A percentile compares a stretch with the other conserved stretches of the same genome.
phyloP scores from a whole-genome alignment of 2,888 invertebrate species.

The Leptinotarsa rubiginosa region DNA sequence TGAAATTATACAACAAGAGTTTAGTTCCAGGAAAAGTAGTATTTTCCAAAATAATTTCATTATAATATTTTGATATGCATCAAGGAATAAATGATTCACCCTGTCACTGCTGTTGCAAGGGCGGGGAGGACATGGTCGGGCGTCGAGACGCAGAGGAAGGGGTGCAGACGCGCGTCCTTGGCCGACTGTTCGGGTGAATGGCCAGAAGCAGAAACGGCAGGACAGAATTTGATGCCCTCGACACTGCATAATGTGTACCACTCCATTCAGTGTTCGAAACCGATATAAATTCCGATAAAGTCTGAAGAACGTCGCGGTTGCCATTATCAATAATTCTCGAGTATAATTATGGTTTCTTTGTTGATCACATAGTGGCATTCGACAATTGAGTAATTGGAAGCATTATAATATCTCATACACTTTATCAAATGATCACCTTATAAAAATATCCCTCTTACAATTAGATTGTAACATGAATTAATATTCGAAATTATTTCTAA shows the following conservation, averaged over 20 bases:
- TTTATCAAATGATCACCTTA: too few species aligned
- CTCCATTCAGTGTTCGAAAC: constrained; percentile 2
- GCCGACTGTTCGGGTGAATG: constrained; percentile 67
- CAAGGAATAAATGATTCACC: background rate
- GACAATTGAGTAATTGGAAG: too few species aligned
- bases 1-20: too few species aligned
- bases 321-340: background rate
- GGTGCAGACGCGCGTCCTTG: constrained; percentile 58
- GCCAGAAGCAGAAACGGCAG: constrained; percentile 51
- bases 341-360: background rate
- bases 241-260: background rate
- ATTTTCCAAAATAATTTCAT: background rate
- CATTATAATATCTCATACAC: too few species aligned
- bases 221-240: constrained; percentile 27
- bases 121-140: constrained; percentile 11
- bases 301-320: background rate
- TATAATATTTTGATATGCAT: background rate
- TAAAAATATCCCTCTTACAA: too few species aligned
- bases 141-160: constrained; percentile 38
- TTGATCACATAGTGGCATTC: background rate
- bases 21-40: too few species aligned
- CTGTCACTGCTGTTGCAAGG: constrained; percentile 1
- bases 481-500: too few species aligned
- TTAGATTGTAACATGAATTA: too few species aligned
- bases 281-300: constrained; percentile 1